Percentiles rank a stretch among this genome's conserved stretches.
Evolutionary conservation across 2,113 vertebrate genomes (phyloP).

Genomic region (Beaufortia kweichowensis): DNA sequence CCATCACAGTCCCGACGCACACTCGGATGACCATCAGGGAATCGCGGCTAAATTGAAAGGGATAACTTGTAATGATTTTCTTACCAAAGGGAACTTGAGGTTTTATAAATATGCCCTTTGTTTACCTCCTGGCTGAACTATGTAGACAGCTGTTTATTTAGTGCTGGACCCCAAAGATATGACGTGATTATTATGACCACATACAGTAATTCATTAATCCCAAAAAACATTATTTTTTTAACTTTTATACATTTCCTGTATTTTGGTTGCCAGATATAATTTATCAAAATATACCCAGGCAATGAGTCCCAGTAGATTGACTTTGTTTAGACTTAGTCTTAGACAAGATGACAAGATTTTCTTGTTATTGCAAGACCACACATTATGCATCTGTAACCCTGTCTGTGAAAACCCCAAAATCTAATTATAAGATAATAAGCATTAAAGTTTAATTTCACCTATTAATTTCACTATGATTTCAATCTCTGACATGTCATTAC

Average conservation of each 20-base stretch:
- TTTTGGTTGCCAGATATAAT: constrained; percentile 13
- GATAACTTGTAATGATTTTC: not conserved
- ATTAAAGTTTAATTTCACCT: too few species aligned
- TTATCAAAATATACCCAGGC: not conserved
- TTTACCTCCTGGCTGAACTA: constrained; percentile 3
- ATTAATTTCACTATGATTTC: too few species aligned
- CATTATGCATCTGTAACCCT: too few species aligned
- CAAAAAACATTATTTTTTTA: constrained; percentile 8
- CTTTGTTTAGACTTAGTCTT: constrained; percentile 21
- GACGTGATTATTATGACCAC: not conserved
- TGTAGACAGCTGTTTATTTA: constrained; percentile 26
- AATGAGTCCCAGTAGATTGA: not conserved
- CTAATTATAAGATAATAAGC: too few species aligned
- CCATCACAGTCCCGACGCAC: not conserved
- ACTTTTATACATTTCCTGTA: not conserved
- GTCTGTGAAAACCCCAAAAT: too few species aligned
- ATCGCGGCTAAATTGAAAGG: not conserved
- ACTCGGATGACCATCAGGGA: not conserved
- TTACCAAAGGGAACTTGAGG: not conserved
- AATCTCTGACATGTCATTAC: too few species aligned
- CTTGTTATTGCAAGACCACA: not conserved
- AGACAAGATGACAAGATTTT: too few species aligned
- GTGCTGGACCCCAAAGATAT: not conserved
- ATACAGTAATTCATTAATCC: constrained; percentile 5
- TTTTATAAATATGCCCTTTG: not conserved